Conservation (phyloP, 2,113 vertebrate species). For the Oreochromis niloticus region DNA sequence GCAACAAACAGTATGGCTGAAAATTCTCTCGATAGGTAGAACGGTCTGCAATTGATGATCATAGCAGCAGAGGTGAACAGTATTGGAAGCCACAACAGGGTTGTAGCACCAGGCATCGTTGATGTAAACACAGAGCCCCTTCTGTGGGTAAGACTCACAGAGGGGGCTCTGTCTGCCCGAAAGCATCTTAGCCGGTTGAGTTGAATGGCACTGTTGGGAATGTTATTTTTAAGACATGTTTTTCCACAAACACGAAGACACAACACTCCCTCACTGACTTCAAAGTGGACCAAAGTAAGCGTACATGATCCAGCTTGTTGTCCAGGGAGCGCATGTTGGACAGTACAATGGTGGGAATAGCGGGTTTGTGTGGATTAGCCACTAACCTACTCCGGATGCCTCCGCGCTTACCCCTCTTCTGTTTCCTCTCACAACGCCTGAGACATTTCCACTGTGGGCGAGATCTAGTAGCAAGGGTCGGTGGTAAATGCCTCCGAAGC, state of each 20-base stretch:
- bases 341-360: neutral
- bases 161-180: too few species aligned
- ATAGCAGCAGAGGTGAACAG: neutral
- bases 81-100: neutral
- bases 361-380: neutral
- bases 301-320: neutral
- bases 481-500: neutral
- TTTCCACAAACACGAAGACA: neutral
- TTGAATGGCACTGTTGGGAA: neutral
- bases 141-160: too few species aligned
- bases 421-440: neutral
- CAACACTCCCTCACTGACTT: neutral
- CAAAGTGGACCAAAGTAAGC: neutral
- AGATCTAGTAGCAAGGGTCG: neutral
- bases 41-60: neutral
- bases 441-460: neutral
- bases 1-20: neutral
- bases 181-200: too few species aligned
- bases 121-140: neutral
- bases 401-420: neutral
- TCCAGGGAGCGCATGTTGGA: neutral
- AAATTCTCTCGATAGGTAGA: neutral
- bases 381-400: neutral
- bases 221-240: neutral
- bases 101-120: neutral